phyloP scores from a whole-genome alignment of 2,888 invertebrate species.

The Neoaliturus tenellus region DNA sequence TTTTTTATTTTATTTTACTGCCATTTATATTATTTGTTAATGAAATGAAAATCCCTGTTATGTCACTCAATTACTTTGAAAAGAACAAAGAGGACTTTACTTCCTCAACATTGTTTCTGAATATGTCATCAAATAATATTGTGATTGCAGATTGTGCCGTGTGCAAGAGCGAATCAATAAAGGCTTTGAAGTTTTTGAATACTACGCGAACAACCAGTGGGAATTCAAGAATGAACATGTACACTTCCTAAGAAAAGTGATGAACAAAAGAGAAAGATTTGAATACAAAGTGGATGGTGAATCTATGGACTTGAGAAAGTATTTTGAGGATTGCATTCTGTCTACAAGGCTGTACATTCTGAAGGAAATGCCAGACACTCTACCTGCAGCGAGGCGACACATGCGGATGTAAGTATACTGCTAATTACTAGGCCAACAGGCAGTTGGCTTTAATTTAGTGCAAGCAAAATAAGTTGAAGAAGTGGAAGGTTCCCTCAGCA shows the following conservation, averaged over 20 bases:
- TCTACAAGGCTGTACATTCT: slow-evolving; percentile 88
- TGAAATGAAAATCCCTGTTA: too few relatives aligned
- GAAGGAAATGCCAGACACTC: slow-evolving; percentile 87
- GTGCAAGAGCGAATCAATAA: slow-evolving; percentile 90
- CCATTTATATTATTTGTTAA: too few relatives aligned
- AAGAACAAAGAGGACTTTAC: too few relatives aligned
- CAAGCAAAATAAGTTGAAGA: too few relatives aligned
- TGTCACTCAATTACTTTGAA: too few relatives aligned
- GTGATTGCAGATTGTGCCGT: slow-evolving; percentile 81
- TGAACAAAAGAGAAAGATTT: slow-evolving; percentile 80
- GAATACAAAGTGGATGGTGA: slow-evolving; percentile 83
- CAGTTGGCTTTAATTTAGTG: too few relatives aligned
- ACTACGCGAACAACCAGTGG: slow-evolving; percentile 96
- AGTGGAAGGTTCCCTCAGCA: too few relatives aligned
- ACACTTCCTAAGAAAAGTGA: slow-evolving; percentile 74
- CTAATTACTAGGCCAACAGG: too few relatives aligned
- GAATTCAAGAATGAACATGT: slow-evolving; percentile 86
- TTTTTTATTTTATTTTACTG: too few relatives aligned
- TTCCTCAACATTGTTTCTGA: too few relatives aligned
- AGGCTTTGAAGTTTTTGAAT: slow-evolving; percentile 93
- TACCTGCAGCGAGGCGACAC: slow-evolving; percentile 87
- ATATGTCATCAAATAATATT: too few relatives aligned
- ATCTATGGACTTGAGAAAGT: slow-evolving; percentile 84
- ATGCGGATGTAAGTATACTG: slow-evolving; percentile 82
- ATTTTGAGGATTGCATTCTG: slow-evolving; percentile 89